Evolutionary conservation across 2,113 vertebrate genomes (phyloP).

Genomic region (Quiscalus mexicanus): DNA sequence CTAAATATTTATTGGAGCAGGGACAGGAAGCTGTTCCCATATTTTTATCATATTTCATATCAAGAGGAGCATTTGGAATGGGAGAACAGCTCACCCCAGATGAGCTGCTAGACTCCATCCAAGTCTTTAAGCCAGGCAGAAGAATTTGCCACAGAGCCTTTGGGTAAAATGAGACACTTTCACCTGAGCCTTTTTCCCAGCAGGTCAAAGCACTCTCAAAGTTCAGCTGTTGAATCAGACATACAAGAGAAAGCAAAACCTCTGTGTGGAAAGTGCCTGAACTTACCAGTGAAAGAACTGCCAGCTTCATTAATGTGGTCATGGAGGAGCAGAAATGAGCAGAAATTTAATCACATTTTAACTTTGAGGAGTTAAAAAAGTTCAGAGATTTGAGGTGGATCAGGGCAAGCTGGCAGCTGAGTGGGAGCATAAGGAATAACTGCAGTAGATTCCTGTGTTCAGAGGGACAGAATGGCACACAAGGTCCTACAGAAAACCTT

Average conservation of each 20-base stretch:
- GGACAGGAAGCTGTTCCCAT: not conserved
- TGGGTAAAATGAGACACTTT: not conserved
- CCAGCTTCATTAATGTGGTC: not conserved
- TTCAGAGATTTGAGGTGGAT: not conserved
- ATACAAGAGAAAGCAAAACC: not conserved
- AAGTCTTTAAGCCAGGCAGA: not conserved
- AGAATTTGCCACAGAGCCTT: not conserved
- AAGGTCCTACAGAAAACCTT: not conserved
- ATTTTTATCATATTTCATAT: not conserved
- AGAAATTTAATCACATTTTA: not conserved
- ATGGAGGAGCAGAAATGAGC: not conserved
- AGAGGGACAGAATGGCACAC: no score
- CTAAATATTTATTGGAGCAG: slow-evolving; percentile 26
- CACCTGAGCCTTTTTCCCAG: not conserved
- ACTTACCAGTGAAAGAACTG: not conserved
- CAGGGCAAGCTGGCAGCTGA: not conserved
- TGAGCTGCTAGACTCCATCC: not conserved
- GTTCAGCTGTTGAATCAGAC: not conserved
- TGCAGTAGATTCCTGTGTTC: not conserved
- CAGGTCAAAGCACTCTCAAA: not conserved
- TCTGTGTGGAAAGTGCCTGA: not conserved
- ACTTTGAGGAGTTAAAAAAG: not conserved
- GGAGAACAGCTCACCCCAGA: not conserved
- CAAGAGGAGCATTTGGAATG: not conserved
- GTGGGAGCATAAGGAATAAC: not conserved